These are phyloP conservation scores for Astyanax mexicanus DNA, from an alignment of 2,797 vertebrate species.

Conservation along the genomic window DNA sequence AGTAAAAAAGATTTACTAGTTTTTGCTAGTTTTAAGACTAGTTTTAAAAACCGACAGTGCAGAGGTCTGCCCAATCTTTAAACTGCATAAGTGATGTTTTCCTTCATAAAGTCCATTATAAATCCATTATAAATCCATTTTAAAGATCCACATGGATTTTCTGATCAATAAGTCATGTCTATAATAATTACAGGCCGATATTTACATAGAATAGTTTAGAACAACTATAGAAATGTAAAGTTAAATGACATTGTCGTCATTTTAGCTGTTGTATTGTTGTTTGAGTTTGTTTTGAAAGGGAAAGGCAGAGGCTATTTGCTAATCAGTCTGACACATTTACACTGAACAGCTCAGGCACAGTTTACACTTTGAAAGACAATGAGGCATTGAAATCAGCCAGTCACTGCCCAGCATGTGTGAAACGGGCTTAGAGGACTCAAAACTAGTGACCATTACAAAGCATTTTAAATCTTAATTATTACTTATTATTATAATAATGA, in stretches of 20 bases:
- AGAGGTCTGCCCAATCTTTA: too few relatives aligned
- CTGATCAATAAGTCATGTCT: too few relatives aligned
- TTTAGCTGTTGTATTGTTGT: not conserved
- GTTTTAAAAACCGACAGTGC: too few relatives aligned
- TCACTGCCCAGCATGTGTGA: not conserved
- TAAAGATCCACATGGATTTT: not conserved
- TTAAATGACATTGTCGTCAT: not conserved
- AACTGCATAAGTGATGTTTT: not conserved
- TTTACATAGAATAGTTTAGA: not conserved
- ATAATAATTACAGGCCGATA: not conserved
- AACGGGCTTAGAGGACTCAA: not conserved
- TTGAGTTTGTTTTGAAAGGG: conserved; percentile 17
- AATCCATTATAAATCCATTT: too few relatives aligned
- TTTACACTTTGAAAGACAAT: conserved; percentile 9
- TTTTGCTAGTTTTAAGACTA: too few relatives aligned
- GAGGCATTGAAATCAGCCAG: conserved; percentile 10
- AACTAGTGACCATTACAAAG: not conserved
- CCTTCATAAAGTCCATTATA: too few relatives aligned
- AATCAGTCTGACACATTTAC: conserved; percentile 22
- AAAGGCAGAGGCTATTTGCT: conserved; percentile 28
- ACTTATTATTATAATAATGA: too few relatives aligned
- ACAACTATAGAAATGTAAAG: too few relatives aligned
- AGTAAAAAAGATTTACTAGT: too few relatives aligned
- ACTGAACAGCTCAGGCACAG: conserved; percentile 19
- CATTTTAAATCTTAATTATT: not conserved